Percentiles rank a stretch among this genome's conserved stretches.
These are phyloP conservation scores for Apocheima hispidaria DNA, from an alignment of 2,888 invertebrate species.

Conservation along the genomic window DNA sequence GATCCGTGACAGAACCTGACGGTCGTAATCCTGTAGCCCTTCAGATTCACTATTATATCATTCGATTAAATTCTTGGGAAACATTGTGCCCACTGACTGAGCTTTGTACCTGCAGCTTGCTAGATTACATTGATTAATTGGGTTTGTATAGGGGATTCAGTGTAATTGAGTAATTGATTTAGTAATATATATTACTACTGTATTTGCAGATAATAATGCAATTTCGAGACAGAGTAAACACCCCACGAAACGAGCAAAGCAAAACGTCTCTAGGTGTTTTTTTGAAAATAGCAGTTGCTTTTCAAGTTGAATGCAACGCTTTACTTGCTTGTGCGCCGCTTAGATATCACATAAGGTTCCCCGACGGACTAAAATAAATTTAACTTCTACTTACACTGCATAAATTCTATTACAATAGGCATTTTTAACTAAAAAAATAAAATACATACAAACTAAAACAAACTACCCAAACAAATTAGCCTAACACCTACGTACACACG, in stretches of 20 bases:
- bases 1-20: conserved; percentile 43
- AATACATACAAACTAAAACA: no score
- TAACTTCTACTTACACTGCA: no score
- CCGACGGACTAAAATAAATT: no score
- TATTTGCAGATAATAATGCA: not conserved
- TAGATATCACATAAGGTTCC: no score
- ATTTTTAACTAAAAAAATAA: no score
- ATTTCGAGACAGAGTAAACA: not conserved
- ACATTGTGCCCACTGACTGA: conserved; percentile 10
- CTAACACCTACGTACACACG: no score
- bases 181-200: not conserved
- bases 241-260: not conserved
- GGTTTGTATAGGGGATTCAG: conserved; percentile 15
- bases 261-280: not conserved
- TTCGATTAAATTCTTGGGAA: conserved; percentile 39
- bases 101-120: conserved; percentile 10
- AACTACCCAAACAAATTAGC: no score
- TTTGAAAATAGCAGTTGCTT: no score
- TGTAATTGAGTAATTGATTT: conserved; percentile 15
- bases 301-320: no score
- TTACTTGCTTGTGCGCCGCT: no score
- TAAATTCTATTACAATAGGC: no score
- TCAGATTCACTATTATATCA: conserved; percentile 41
- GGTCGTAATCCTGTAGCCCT: conserved; percentile 38
- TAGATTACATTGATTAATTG: conserved; percentile 26